Percentiles rank a stretch among this genome's conserved stretches.
Conservation (phyloP, 2,888 invertebrate genomes). For the Ochlodes sylvanus region DNA sequence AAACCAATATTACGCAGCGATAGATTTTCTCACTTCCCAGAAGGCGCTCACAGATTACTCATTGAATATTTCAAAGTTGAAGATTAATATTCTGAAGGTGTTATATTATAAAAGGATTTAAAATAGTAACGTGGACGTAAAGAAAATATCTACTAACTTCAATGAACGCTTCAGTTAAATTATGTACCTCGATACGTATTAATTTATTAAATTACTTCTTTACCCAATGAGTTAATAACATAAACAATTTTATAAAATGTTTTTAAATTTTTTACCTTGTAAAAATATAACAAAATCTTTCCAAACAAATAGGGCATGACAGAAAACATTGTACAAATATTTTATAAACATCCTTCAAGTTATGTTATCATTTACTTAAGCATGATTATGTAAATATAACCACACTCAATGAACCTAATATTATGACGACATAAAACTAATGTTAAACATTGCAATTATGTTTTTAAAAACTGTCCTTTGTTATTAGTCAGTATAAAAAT, state of each 20-base stretch:
- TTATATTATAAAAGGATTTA: constrained; percentile 20
- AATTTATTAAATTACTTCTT: too few species aligned
- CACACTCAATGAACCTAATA: too few species aligned
- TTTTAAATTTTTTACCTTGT: too few species aligned
- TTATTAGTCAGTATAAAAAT: constrained; percentile 8
- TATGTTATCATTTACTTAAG: too few species aligned
- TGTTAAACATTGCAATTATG: too few species aligned
- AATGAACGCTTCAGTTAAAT: neutral
- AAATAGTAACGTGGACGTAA: neutral
- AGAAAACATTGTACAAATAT: neutral
- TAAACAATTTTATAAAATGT: too few species aligned
- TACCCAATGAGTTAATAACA: too few species aligned
- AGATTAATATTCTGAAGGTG: constrained; percentile 36
- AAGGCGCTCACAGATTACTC: constrained; percentile 40
- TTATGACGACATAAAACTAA: too few species aligned
- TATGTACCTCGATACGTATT: too few species aligned
- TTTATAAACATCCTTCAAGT: constrained; percentile 8
- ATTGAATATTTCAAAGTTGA: constrained; percentile 20
- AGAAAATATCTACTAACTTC: constrained; percentile 1
- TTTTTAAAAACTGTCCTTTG: neutral
- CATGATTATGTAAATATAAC: too few species aligned
- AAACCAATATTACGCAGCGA: constrained; percentile 51
- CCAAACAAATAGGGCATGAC: too few species aligned
- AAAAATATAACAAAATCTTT: too few species aligned
- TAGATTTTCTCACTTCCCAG: constrained; percentile 49